Evolutionary conservation across 2,113 vertebrate genomes (phyloP).

Genomic region (Isichthys henryi): DNA sequence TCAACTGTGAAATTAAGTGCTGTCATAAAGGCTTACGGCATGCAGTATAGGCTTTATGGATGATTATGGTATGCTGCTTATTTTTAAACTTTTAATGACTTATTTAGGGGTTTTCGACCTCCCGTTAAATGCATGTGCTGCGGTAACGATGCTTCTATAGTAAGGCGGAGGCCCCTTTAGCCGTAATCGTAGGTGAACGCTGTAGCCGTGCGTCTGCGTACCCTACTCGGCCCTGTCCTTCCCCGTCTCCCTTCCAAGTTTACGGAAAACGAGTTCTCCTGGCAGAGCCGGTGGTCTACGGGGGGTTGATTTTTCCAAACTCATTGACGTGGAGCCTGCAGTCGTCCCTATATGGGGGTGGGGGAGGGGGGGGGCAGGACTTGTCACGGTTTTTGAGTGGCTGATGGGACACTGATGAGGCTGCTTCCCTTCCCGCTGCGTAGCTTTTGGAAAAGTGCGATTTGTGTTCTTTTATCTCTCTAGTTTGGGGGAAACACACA

Average conservation of each 20-base stretch:
- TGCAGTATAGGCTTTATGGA: background rate
- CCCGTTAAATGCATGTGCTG: background rate
- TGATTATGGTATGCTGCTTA: background rate
- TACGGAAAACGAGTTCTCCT: background rate
- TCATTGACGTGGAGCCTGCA: background rate
- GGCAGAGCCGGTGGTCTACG: background rate
- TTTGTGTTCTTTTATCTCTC: slow-evolving; percentile 1
- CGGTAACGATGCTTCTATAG: background rate
- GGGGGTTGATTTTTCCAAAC: slow-evolving; percentile 16
- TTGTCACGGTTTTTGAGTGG: background rate
- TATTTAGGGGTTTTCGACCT: background rate
- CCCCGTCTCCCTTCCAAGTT: background rate
- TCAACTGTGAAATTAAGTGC: background rate
- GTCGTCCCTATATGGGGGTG: background rate
- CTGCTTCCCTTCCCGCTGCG: background rate
- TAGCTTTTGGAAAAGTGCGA: background rate
- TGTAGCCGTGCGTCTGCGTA: background rate
- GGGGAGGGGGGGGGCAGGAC: background rate
- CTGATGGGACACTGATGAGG: background rate
- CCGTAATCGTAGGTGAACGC: background rate
- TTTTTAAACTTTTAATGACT: background rate
- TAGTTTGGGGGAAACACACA: background rate
- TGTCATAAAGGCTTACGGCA: background rate
- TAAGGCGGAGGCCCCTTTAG: background rate
- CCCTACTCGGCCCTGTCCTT: background rate